phyloP scores from a whole-genome alignment of 2,888 invertebrate species.

The Caenorhabditis sinica region DNA sequence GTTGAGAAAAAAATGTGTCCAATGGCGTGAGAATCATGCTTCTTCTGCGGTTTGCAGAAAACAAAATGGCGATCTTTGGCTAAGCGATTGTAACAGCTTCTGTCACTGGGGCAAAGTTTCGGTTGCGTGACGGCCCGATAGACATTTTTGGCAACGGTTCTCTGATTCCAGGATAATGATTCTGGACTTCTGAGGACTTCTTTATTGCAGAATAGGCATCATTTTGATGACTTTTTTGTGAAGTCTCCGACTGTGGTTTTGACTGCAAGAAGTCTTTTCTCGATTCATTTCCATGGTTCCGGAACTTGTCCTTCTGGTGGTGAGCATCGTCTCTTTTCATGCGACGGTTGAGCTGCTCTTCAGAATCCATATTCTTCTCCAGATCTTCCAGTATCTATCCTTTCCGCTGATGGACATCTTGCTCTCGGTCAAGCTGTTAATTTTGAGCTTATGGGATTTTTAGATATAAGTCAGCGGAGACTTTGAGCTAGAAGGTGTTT shows the following conservation, averaged over 20 bases:
- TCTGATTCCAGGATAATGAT: background rate
- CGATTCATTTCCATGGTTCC: background rate
- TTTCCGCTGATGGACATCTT: too few species aligned
- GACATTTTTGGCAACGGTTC: background rate
- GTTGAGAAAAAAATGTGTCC: too few species aligned
- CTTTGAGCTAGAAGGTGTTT: too few species aligned
- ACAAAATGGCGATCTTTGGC: background rate
- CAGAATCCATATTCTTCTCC: background rate
- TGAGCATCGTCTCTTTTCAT: background rate
- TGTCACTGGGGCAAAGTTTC: background rate
- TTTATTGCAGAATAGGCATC: conserved; percentile 12
- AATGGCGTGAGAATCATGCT: background rate
- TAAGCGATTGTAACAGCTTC: background rate
- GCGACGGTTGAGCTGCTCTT: background rate
- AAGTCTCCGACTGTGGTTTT: too few species aligned
- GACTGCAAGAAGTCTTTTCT: background rate
- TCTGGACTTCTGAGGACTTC: background rate
- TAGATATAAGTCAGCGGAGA: too few species aligned
- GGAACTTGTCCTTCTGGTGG: background rate
- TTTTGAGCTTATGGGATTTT: too few species aligned
- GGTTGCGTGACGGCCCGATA: background rate
- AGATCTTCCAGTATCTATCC: background rate
- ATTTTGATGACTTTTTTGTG: background rate
- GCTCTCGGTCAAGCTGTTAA: too few species aligned
- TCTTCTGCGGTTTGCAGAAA: background rate